phyloP scores from a whole-genome alignment of 2,888 invertebrate species.

The Leucania comma region DNA sequence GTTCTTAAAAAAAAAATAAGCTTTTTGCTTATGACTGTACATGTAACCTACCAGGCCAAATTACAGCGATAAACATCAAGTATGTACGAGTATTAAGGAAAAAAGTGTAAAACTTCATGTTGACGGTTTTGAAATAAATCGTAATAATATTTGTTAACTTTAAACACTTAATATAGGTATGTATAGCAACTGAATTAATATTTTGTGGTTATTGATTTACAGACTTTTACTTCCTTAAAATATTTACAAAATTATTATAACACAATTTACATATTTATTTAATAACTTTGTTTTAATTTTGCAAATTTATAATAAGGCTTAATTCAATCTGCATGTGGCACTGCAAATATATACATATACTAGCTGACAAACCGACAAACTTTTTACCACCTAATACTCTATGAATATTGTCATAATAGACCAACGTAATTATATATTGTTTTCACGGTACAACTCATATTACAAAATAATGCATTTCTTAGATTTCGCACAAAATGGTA shows the following conservation, averaged over 20 bases:
- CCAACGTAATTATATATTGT: too few relatives aligned
- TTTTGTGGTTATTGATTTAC: neutral
- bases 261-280: too few relatives aligned
- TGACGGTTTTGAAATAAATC: slow-evolving; percentile 39
- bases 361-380: too few relatives aligned
- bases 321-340: too few relatives aligned
- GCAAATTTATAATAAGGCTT: too few relatives aligned
- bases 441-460: too few relatives aligned
- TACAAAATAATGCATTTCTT: too few relatives aligned
- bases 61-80: slow-evolving; percentile 47
- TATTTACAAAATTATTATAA: neutral
- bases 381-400: too few relatives aligned
- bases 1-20: neutral
- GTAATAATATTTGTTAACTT: slow-evolving; percentile 6
- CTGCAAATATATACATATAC: too few relatives aligned
- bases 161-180: neutral
- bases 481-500: too few relatives aligned
- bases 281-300: too few relatives aligned
- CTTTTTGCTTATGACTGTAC: slow-evolving; percentile 30
- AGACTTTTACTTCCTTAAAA: neutral
- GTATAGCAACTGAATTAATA: neutral
- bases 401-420: too few relatives aligned
- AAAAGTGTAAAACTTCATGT: slow-evolving; percentile 52
- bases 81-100: slow-evolving; percentile 44
- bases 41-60: neutral